Evolutionary conservation across 2,113 vertebrate genomes (phyloP), one percentile per base, ranked within the genome.

Genomic region (Empidonax alnorum): DNA sequence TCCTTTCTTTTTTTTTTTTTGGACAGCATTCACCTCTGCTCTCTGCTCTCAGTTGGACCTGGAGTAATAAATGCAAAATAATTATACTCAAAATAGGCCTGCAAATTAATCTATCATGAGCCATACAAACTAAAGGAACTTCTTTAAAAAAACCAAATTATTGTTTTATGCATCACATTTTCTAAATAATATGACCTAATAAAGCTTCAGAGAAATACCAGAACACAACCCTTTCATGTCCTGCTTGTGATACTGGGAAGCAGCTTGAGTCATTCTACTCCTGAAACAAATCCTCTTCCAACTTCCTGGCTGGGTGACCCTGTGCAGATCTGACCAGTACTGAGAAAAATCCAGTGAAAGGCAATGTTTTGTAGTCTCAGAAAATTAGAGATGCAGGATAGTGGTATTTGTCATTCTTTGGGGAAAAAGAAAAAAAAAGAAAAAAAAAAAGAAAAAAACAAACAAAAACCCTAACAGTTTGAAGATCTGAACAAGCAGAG

Each of bases 51-150:
- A 76, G 49, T 35, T 91, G 47, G 50, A 93, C 37, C 41, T 73
- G 47, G 21, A 77, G n/a, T 87, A 89, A 95, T 66, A 87, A 84
- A 95, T 85, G 81, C 19, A 91, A 92, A 95, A 66, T 81, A 94
- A 89, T 80, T 74, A 47, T 35, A 50, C 35, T 15, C 28, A 56
- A 93, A 94, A 88, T 47, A 85, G 5, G 19, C 27, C 37, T 83
- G 50, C 21, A 91, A 91, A 93, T 87, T 79, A 83, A 77, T 65
- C 67, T 72, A 35, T 85, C 63, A 67, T 49, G 59, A 85, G 59
- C 84, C 73, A 31, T 8, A 28, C 23, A 71, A 53, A 58, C 67
- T 76, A 39, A 52, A 80, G 14, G 27, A 90, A 20, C 77, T 75
- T 61, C 67, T 53, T 16, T 1, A 3, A 3, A 35, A 58, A 58